Evolutionary conservation across 2,797 vertebrate species (phyloP).

Genomic region (Acestrorhynchus altus): DNA sequence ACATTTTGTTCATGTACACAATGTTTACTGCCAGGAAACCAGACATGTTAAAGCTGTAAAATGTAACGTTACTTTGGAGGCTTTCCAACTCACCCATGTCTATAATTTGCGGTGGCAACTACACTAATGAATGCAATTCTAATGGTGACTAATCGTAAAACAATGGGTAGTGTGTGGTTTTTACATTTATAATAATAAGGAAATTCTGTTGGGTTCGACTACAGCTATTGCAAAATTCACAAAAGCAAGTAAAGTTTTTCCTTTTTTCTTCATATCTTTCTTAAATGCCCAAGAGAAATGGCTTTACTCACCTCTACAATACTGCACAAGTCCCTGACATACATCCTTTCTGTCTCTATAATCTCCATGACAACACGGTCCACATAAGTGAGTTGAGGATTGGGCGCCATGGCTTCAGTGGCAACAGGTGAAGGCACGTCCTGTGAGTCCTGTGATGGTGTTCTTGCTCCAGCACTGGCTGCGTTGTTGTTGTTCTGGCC

Average conservation of each 20-base stretch:
- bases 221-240: neutral
- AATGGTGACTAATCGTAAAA: too few species aligned
- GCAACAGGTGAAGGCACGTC: constrained; percentile 74
- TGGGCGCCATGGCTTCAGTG: constrained; percentile 69
- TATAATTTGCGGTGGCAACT: too few species aligned
- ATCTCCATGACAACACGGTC: constrained; percentile 96
- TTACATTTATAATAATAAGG: too few species aligned
- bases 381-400: constrained; percentile 88
- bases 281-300: neutral
- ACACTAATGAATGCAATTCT: too few species aligned
- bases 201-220: too few species aligned
- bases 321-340: constrained; percentile 90
- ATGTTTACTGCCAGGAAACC: too few species aligned
- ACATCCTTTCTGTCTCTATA: constrained; percentile 94
- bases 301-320: constrained; percentile 89
- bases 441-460: constrained; percentile 56
- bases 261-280: too few species aligned
- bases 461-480: constrained; percentile 54
- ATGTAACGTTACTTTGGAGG: too few species aligned
- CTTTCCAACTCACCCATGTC: too few species aligned
- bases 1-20: too few species aligned
- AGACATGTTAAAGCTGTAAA: too few species aligned
- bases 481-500: constrained; percentile 58
- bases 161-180: too few species aligned
- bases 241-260: neutral